Conservation (phyloP, 2,797 vertebrate species). For the Melopsittacus undulatus region DNA sequence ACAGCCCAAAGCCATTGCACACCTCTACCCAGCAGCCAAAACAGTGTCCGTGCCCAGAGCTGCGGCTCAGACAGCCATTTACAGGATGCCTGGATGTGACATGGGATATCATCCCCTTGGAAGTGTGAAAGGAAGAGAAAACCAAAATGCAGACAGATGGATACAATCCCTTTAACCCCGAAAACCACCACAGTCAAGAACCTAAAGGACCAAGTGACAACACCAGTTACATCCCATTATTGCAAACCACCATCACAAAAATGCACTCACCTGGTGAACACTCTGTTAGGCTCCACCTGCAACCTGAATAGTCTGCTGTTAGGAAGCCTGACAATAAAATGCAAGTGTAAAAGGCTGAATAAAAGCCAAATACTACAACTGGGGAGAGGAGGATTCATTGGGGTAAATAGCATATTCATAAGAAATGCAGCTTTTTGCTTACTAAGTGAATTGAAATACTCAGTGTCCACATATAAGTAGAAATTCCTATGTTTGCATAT, state of each 20-base stretch:
- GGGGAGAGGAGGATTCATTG: neutral
- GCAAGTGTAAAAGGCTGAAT: conserved; percentile 30
- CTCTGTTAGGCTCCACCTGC: conserved; percentile 32
- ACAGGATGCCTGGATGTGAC: neutral
- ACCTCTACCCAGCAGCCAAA: neutral
- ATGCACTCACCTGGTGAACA: conserved; percentile 33
- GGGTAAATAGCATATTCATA: neutral
- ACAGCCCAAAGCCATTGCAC: neutral
- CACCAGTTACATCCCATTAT: neutral
- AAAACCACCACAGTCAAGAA: neutral
- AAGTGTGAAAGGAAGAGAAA: neutral
- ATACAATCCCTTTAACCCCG: neutral
- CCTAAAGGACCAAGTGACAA: neutral
- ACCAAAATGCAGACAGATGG: neutral
- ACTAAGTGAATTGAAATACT: neutral
- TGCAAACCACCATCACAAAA: neutral
- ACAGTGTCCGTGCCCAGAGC: neutral
- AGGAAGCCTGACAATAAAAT: conserved; percentile 57
- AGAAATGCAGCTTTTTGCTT: neutral
- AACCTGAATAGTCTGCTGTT: conserved; percentile 43
- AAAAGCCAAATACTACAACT: neutral
- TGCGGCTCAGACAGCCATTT: neutral
- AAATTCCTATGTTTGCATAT: accelerated
- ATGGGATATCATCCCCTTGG: neutral
- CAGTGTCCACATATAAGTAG: neutral